Evolutionary conservation across 2,113 vertebrate species (phyloP).

Genomic region (Notothenia coriiceps): DNA sequence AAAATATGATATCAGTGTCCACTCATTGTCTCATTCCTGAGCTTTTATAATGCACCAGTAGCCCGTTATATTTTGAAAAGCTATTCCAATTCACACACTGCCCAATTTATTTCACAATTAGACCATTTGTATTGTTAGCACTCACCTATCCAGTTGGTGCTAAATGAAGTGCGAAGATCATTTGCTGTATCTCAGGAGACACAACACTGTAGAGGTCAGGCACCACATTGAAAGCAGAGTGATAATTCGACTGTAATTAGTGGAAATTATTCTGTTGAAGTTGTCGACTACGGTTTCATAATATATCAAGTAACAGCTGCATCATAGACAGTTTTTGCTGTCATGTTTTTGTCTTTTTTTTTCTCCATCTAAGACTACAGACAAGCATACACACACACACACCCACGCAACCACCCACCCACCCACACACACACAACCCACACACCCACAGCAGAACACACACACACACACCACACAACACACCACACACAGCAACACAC

Average conservation of each 20-base stretch:
- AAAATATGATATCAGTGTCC: no score
- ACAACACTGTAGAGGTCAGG: conserved; percentile 18
- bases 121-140: conserved; percentile 14
- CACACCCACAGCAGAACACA: no score
- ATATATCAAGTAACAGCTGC: conserved; percentile 26
- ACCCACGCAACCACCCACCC: no score
- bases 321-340: not conserved
- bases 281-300: not conserved
- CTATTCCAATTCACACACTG: not conserved
- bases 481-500: no score
- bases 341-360: not conserved
- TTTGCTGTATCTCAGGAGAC: conserved; percentile 35
- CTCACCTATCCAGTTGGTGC: conserved; percentile 18
- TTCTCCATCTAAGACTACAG: not conserved
- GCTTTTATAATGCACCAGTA: no score
- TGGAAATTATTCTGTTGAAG: conserved; percentile 1
- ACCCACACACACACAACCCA: no score
- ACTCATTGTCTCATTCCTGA: no score
- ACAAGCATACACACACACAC: no score
- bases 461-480: no score
- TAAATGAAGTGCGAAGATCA: conserved; percentile 55
- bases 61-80: not conserved
- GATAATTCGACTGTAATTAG: conserved; percentile 41
- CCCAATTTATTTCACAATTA: conserved; percentile 19
- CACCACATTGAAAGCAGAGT: conserved; percentile 14